phyloP scores from a whole-genome alignment of 1,140 invertebrate genomes.

The Psilanteris sp. region DNA sequence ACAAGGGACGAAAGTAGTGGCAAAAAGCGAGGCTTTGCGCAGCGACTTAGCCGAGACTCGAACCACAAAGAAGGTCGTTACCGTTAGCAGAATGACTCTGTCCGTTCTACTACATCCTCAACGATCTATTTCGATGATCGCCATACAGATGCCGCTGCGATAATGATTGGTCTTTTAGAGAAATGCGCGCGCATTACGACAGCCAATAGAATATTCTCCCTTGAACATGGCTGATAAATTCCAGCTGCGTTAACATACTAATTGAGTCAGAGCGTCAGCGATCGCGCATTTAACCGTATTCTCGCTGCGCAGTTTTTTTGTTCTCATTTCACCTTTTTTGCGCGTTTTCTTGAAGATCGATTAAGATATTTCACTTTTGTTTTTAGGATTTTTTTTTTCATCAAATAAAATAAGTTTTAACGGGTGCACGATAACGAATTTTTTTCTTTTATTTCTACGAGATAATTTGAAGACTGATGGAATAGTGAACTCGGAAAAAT shows the following conservation, averaged over 20 bases:
- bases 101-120: slow-evolving; percentile 68
- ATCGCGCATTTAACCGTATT: slow-evolving; percentile 19
- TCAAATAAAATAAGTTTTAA: slow-evolving; percentile 37
- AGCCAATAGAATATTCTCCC: slow-evolving; percentile 27
- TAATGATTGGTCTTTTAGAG: slow-evolving; percentile 72
- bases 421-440: slow-evolving; percentile 37
- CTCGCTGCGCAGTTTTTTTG: slow-evolving; percentile 17
- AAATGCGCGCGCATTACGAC: slow-evolving; percentile 57
- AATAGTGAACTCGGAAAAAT: slow-evolving; percentile 15
- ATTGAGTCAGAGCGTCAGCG: slow-evolving; percentile 41
- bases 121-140: slow-evolving; percentile 79
- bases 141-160: slow-evolving; percentile 80
- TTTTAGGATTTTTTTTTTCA: slow-evolving; percentile 25
- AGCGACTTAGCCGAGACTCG: slow-evolving; percentile 76
- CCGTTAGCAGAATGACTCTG: slow-evolving; percentile 79
- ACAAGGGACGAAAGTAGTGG: slow-evolving; percentile 27
- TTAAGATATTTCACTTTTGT: slow-evolving; percentile 44
- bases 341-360: slow-evolving; percentile 20
- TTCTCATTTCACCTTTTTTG: slow-evolving; percentile 30
- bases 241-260: slow-evolving; percentile 52
- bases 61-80: slow-evolving; percentile 77
- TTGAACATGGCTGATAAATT: slow-evolving; percentile 53
- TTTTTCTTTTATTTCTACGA: slow-evolving; percentile 33
- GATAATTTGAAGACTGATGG: slow-evolving; percentile 26
- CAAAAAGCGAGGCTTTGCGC: slow-evolving; percentile 5